Conservation (phyloP, 2,797 vertebrate genomes). For the Gymnopithys bicolor region DNA sequence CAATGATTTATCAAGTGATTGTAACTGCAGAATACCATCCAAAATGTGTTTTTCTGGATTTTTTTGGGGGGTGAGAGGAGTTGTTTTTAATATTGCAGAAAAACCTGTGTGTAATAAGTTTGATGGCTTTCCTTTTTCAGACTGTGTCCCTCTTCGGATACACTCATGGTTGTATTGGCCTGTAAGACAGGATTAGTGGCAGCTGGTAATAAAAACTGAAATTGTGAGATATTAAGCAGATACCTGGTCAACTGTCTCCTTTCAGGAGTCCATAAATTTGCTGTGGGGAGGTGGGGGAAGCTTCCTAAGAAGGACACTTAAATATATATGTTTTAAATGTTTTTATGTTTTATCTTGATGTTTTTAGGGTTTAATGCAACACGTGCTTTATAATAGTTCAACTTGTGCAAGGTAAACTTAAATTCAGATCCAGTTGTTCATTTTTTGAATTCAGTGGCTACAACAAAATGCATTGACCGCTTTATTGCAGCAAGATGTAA, state of each 20-base stretch:
- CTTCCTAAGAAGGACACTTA: neutral
- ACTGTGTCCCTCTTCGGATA: neutral
- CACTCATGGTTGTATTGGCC: neutral
- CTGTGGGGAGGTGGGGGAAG: neutral
- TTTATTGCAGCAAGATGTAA: neutral
- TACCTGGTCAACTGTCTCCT: neutral
- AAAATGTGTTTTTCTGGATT: neutral
- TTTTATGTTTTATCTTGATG: neutral
- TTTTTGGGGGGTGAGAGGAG: no score
- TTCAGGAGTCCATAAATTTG: neutral
- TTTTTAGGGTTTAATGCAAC: neutral
- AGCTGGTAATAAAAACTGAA: neutral
- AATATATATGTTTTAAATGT: neutral
- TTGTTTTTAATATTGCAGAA: neutral
- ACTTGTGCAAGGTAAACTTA: neutral
- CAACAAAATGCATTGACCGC: rapidly evolving
- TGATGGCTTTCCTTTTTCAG: neutral
- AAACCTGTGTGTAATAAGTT: neutral
- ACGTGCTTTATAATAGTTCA: neutral
- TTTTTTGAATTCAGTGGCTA: neutral
- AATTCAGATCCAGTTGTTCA: neutral
- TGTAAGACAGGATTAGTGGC: neutral
- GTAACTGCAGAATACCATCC: neutral
- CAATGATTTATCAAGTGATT: neutral
- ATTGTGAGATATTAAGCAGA: neutral